Conservation (phyloP, 2,797 vertebrate species). For the Salarias fasciatus region DNA sequence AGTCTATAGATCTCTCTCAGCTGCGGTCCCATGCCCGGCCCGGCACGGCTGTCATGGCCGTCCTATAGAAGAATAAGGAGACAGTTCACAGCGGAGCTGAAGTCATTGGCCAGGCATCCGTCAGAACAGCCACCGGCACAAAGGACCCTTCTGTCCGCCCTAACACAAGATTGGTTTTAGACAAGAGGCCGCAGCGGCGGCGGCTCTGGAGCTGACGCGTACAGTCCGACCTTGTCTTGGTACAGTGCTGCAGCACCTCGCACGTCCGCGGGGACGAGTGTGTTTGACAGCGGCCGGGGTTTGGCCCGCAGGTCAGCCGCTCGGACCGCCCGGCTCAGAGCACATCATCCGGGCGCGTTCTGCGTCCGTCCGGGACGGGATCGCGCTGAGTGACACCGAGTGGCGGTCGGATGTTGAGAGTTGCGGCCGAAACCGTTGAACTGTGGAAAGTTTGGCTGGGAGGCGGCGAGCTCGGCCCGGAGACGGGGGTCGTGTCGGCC, state of each 20-base stretch:
- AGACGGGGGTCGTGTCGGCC: conserved; percentile 59
- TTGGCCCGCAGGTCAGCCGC: conserved; percentile 4
- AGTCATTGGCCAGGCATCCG: conserved; percentile 79
- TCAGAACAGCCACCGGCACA: conserved; percentile 72
- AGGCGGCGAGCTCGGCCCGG: conserved; percentile 22
- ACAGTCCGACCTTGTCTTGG: conserved; percentile 47
- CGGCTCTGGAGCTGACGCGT: conserved; percentile 50
- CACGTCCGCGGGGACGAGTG: neutral
- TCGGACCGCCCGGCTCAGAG: neutral
- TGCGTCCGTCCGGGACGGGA: conserved; percentile 4
- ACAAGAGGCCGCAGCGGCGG: conserved; percentile 43
- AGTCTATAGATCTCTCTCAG: conserved; percentile 45
- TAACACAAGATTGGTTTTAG: conserved; percentile 77
- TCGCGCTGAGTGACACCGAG: conserved; percentile 41
- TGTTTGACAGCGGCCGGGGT: conserved; percentile 1
- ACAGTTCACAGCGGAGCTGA: conserved; percentile 79
- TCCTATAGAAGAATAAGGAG: conserved; percentile 79
- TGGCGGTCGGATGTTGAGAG: conserved; percentile 44
- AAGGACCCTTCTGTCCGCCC: conserved; percentile 64
- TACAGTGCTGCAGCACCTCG: conserved; percentile 33
- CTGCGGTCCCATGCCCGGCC: conserved; percentile 75
- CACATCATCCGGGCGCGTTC: neutral
- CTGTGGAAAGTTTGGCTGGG: conserved; percentile 57
- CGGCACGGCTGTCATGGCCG: conserved; percentile 73
- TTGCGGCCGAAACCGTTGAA: conserved; percentile 31